Evolutionary conservation across 1,140 invertebrate genomes (phyloP), one percentile per base, ranked within the genome.

Genomic region (Agrypnia vestita): DNA sequence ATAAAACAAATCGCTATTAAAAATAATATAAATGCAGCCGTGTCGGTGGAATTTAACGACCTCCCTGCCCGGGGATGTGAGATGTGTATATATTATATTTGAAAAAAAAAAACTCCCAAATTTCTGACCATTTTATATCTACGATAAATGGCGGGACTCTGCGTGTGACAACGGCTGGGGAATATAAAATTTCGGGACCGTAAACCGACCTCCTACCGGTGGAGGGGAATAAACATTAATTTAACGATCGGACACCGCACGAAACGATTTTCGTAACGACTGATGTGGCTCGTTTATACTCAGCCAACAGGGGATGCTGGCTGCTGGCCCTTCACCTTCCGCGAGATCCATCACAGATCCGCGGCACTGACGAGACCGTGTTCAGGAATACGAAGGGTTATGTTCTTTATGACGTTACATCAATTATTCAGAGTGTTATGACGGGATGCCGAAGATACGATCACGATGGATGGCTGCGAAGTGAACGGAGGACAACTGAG

Each of bases 161-260:
- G 49, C 53, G 55, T 78, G 64, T 78, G 64, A 72, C 76, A 72
- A 71, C 67, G 64, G 21, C 15, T 56, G 17, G 61, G 47, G 76
- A 53, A 59, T 82, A 79, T 53, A 79, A 72, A 79, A 79, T 79
- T 79, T 78, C 77, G 61, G 73, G 21, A 76, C 64, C 72, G 73
- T 79, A 82, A 80, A 81, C 64, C 53, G 69, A 73, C 44, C 78
- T 78, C 79, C 80, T 64, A 79, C 71, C 77, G 55, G 59, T 47
- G 19, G 15, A 76, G 55, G 55, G 73, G 79, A 79, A 82, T 79
- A 73, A 76, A 77, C 53, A 62, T 82, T 77, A 55, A 79, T 82
- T 79, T 82, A 76, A 79, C 74, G 78, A 79, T 79, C 17, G 25
- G 56, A 61, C 81, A 79, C 81, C 77, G 53, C 81, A 82, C 15